Conservation (phyloP, 2,888 invertebrate genomes). For the Onthophagus sagittarius region DNA sequence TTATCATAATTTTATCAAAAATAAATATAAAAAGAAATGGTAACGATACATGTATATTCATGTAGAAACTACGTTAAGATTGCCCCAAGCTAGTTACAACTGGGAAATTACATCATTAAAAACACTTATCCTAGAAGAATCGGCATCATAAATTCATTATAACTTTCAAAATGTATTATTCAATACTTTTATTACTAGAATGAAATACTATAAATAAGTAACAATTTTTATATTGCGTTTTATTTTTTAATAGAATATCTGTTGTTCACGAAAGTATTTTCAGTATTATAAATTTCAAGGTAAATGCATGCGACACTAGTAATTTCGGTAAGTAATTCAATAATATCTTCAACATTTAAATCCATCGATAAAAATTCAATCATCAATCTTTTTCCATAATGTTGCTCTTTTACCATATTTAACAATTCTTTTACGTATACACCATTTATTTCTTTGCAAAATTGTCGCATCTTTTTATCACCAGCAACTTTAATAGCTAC, state of each 20-base stretch:
- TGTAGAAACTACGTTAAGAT: conserved; percentile 27
- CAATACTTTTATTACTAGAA: too few relatives aligned
- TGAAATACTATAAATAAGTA: too few relatives aligned
- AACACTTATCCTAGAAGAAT: neutral
- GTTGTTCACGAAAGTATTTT: neutral
- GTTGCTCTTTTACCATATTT: neutral
- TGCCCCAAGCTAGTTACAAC: conserved; percentile 29
- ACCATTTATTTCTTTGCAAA: neutral
- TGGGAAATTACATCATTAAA: conserved; percentile 23
- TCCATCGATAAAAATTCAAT: conserved; percentile 3
- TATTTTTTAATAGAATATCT: too few relatives aligned
- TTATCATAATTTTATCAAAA: too few relatives aligned
- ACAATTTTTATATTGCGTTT: neutral
- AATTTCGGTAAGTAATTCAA: neutral
- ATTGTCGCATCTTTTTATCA: neutral
- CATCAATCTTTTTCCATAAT: neutral
- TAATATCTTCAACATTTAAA: neutral
- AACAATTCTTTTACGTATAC: neutral
- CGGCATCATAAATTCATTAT: too few relatives aligned
- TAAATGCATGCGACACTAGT: neutral
- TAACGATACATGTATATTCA: conserved; percentile 33
- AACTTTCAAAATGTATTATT: too few relatives aligned
- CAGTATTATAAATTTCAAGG: neutral
- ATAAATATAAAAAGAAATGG: too few relatives aligned
- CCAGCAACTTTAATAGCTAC: neutral